Base-by-base conservation (phyloP, 2,113 vertebrate species). In the Aphelocoma coerulescens region DNA sequence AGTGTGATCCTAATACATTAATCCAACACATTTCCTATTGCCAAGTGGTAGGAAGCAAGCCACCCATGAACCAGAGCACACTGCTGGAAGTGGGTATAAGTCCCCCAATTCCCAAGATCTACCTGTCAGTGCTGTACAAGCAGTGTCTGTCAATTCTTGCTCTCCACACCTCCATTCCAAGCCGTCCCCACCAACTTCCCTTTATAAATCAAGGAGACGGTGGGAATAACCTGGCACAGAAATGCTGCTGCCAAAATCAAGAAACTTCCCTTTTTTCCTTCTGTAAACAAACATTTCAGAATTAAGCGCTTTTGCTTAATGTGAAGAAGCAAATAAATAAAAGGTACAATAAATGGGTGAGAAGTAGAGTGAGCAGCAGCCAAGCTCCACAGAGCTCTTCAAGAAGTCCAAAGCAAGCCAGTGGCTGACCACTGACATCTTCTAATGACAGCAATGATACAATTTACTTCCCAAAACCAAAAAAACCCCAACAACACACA, bases 401-500 rank as follows among this genome's bases (percentile, higher is more conserved):
- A 44, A 76, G 11, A 57, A 48, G 37, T 18, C 33, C 37, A 91
- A 71, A 21, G 18, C 21, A 32, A 39, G 37, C 32, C 65, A 85
- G 30, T 6, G 71, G 55, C 12, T 85, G 48, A 67, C 35, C 43
- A 44, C 30, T 62, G 26, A 62, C 21, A 71, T 28, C 73, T 35
- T 30, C 58, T 1, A 24, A 11, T 19, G 13, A 65, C n/a, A 86
- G 17, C 6, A 66, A 51, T 0, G 0, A 88, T 8, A 69, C 16
- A 88, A 46, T 74, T 61, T 55, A 65, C 30, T 69, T 82, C 41
- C 33, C 17, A 39, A 85, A 59, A 61, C 30, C 1, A n/a, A 28
- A 51, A 19, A 13, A n/a, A 13, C 0, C 5, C 3, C 17, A 35
- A 46, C 1, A 62, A 13, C 26, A n/a, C 5, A 32, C 19, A 35